A percentile compares a stretch with the other conserved stretches of the same genome.
Evolutionary conservation across 2,888 invertebrate species (phyloP).

Genomic region (Zele albiditarsus): DNA sequence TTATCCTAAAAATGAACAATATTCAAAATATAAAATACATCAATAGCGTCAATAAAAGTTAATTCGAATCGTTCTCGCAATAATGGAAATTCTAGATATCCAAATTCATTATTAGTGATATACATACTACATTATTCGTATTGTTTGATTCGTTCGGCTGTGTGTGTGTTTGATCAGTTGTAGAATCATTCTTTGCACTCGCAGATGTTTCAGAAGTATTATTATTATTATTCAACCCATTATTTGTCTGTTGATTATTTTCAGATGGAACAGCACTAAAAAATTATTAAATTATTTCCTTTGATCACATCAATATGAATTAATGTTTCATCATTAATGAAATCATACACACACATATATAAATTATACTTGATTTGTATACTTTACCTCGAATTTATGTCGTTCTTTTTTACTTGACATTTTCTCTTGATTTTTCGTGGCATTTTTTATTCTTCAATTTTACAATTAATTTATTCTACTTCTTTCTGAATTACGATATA

Average conservation of each 20-base stretch:
- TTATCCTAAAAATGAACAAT: neutral
- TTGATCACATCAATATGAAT: neutral
- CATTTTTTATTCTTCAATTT: neutral
- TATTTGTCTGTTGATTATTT: neutral
- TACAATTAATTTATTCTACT: neutral
- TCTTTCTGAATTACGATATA: neutral
- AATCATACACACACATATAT: neutral
- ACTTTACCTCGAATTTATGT: neutral
- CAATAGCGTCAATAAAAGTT: neutral
- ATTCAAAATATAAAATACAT: too few relatives aligned
- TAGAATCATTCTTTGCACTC: neutral
- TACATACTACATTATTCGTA: neutral
- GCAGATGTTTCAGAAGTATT: neutral
- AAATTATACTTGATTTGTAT: neutral
- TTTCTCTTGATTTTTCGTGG: neutral
- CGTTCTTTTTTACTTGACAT: neutral
- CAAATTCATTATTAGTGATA: neutral
- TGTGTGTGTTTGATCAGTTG: neutral
- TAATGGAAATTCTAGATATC: too few relatives aligned
- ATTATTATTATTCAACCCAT: neutral
- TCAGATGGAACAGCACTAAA: neutral
- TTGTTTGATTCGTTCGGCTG: neutral
- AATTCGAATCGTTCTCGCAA: too few relatives aligned
- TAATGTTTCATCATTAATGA: neutral
- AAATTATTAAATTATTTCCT: neutral